Conservation (phyloP, 2,797 vertebrate species). For the Ctenopoma kingsleyae region DNA sequence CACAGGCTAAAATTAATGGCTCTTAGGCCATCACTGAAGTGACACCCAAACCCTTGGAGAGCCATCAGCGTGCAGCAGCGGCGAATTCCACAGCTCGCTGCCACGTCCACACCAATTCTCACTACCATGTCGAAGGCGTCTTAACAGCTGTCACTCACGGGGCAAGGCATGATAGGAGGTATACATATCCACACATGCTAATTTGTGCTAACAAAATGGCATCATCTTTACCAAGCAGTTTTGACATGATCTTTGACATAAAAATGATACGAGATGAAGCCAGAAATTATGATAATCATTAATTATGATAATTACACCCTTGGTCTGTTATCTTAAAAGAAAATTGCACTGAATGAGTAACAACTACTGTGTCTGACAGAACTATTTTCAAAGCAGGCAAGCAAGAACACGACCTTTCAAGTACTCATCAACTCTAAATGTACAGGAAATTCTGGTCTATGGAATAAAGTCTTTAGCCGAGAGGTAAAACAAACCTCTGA, state of each 20-base stretch:
- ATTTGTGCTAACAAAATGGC: constrained; percentile 54
- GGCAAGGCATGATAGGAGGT: constrained; percentile 69
- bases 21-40: constrained; percentile 78
- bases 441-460: constrained; percentile 22
- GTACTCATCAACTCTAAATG: constrained; percentile 9
- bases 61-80: constrained; percentile 78
- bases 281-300: constrained; percentile 20
- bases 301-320: constrained; percentile 23
- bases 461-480: constrained; percentile 1
- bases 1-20: constrained; percentile 87
- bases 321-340: constrained; percentile 20
- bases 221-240: constrained; percentile 25
- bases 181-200: constrained; percentile 48
- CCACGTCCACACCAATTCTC: constrained; percentile 80
- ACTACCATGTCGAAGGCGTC: constrained; percentile 65
- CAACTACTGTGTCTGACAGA: constrained; percentile 16
- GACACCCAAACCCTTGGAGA: constrained; percentile 81
- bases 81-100: constrained; percentile 76
- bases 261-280: neutral
- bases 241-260: constrained; percentile 15
- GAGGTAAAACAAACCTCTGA: constrained; percentile 27
- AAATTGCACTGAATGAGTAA: constrained; percentile 24
- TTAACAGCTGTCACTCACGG: constrained; percentile 80
- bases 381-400: constrained; percentile 32
- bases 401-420: constrained; percentile 35